Evolutionary conservation across 64 coral and sea anemone species (phyloP).

Genomic region (Dendronephthya gigantea): DNA sequence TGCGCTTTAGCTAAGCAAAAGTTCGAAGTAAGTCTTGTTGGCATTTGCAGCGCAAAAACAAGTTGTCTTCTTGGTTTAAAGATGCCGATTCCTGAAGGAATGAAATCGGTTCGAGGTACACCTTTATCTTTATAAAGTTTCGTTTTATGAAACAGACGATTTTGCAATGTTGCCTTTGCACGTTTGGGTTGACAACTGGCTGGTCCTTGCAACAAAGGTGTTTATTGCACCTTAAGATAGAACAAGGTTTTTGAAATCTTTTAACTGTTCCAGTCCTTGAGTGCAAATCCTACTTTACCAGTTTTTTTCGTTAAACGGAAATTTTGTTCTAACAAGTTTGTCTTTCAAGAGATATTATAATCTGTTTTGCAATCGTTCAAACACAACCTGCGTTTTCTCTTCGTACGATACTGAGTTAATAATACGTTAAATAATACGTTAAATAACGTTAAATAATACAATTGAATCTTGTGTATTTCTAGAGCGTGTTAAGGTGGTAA

Average conservation of each 20-base stretch:
- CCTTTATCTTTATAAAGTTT: neutral
- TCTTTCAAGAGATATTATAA: too few relatives aligned
- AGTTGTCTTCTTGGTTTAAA: neutral
- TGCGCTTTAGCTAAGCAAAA: neutral
- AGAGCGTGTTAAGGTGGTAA: neutral
- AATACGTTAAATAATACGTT: neutral
- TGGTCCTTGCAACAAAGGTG: too few relatives aligned
- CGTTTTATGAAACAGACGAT: neutral
- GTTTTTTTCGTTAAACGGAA: too few relatives aligned
- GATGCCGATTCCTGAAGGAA: conserved; percentile 5
- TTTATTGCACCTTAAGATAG: neutral
- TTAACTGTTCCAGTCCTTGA: neutral
- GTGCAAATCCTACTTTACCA: too few relatives aligned
- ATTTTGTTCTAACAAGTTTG: too few relatives aligned
- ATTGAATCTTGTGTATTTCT: neutral
- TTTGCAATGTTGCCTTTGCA: neutral
- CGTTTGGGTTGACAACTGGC: neutral
- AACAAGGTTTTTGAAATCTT: neutral
- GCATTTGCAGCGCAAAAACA: neutral
- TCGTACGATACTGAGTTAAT: neutral
- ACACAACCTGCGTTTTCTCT: neutral
- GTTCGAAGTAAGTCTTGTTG: neutral
- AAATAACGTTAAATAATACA: neutral
- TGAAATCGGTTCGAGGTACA: neutral
- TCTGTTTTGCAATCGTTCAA: too few relatives aligned